These are phyloP conservation scores for Myotis findleyi DNA, from an alignment of 2,797 vertebrate genomes.

Conservation along the genomic window DNA sequence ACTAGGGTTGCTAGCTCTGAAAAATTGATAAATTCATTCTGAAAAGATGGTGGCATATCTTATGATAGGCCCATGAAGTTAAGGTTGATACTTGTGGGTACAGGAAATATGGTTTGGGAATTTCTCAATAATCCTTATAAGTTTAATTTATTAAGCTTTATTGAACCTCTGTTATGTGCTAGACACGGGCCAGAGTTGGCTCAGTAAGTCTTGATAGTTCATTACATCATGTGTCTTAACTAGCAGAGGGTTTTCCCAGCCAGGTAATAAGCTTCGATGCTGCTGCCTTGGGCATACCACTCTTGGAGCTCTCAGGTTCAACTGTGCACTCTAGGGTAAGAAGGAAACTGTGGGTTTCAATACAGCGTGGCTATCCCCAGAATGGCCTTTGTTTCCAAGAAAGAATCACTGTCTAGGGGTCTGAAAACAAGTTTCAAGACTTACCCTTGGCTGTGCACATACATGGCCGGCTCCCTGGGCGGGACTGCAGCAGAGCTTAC, in stretches of 20 bases:
- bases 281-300: no score
- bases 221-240: not conserved
- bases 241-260: not conserved
- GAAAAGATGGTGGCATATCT: not conserved
- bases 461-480: not conserved
- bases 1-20: not conserved
- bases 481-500: not conserved
- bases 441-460: not conserved
- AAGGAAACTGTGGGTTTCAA: not conserved
- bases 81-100: not conserved
- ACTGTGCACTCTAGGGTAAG: not conserved
- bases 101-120: not conserved
- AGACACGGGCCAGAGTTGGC: not conserved
- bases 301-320: not conserved
- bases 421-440: not conserved
- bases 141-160: conserved; percentile 13
- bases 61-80: not conserved
- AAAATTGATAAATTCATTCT: not conserved
- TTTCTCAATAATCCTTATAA: not conserved
- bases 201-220: not conserved
- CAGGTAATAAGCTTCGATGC: not conserved
- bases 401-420: not conserved
- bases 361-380: not conserved
- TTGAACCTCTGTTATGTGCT: not conserved
- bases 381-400: not conserved